Evolutionary conservation across 2,888 invertebrate genomes (phyloP), one percentile per base, ranked within the genome.

Genomic region (Apamea epomidion): DNA sequence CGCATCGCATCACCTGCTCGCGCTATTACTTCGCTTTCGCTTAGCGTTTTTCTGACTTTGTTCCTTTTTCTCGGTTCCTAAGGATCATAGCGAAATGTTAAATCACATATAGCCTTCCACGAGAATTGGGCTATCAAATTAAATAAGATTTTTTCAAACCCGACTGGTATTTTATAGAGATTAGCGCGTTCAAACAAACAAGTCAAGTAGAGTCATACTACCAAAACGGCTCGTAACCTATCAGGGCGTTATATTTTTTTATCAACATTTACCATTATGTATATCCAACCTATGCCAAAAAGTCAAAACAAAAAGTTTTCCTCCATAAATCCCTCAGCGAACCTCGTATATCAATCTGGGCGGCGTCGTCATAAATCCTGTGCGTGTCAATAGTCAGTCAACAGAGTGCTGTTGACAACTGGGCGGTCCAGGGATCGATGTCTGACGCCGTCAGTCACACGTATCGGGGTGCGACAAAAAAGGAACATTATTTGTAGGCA

Each of bases 331-430:
- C 7, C 12, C 16, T 16, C 16, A 48, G 5, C 32, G 48, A 6
- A 6, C 18, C 62, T 85, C 73, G 62, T 80, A 74, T 65, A 85
- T 80, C 81, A 85, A 32, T 70, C 64, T 18, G 4, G 12, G 29
- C 16, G 42, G 51, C 42, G 51, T 69, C n/a, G 29, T 60, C 42
- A 81, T 85, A 85, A 74, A 74, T 83, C 42, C 42, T 25, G 45
- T 16, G n/a, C 64, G 14, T 29, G 85, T 85, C 82, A 68, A 65
- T 82, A 54, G 58, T n/a, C 42, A 74, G 54, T 85, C 69, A 70
- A 51, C 16, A 45, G 45, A 37, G 45, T 54, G 45, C 45, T n/a
- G 16, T 21, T 64, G 62, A 48, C 73, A 51, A 25, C 62, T 65
- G 75, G 32, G 48, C 32, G 70, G 65, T 32, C 25, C 25, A 45